Conservation (phyloP, 2,797 vertebrate species). For the Syngnathus rostellatus region DNA sequence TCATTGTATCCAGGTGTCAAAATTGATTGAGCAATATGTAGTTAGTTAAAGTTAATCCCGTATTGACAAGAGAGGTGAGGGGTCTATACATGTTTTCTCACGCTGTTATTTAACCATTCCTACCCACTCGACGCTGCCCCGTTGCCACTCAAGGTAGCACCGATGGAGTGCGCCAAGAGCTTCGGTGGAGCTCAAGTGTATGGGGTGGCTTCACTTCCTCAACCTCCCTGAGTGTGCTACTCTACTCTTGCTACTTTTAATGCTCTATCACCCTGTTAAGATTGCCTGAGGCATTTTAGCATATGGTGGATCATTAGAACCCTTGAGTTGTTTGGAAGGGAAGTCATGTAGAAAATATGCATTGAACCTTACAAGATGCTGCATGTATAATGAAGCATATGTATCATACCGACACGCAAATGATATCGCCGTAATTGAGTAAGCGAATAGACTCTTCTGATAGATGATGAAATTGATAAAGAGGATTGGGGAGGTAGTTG, state of each 20-base stretch:
- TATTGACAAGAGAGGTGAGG: slow-evolving; percentile 56
- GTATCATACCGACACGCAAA: slow-evolving; percentile 49
- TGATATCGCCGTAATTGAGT: slow-evolving; percentile 41
- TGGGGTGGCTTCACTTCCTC: slow-evolving; percentile 27
- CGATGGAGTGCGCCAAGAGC: slow-evolving; percentile 34
- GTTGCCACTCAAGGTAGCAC: slow-evolving; percentile 27
- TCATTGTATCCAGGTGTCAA: slow-evolving; percentile 60
- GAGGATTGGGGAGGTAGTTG: slow-evolving; percentile 9
- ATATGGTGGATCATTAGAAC: slow-evolving; percentile 52
- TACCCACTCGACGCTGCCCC: slow-evolving; percentile 27
- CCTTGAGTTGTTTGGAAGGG: slow-evolving; percentile 54
- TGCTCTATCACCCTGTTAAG: slow-evolving; percentile 64
- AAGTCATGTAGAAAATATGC: slow-evolving; percentile 68
- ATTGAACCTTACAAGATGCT: slow-evolving; percentile 64
- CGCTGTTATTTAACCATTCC: slow-evolving; percentile 64
- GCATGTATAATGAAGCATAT: slow-evolving; percentile 67
- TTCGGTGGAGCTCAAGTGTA: slow-evolving; percentile 21
- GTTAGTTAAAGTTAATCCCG: slow-evolving; percentile 58
- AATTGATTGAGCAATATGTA: slow-evolving; percentile 35
- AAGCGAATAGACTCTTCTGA: background rate
- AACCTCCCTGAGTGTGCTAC: slow-evolving; percentile 42
- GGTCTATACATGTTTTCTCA: slow-evolving; percentile 67
- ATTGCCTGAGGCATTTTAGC: slow-evolving; percentile 56
- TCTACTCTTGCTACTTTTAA: slow-evolving; percentile 47
- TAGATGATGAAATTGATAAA: slow-evolving; percentile 30